These are phyloP conservation scores for Melipona bicolor DNA, from an alignment of 2,888 invertebrate species.

Conservation along the genomic window DNA sequence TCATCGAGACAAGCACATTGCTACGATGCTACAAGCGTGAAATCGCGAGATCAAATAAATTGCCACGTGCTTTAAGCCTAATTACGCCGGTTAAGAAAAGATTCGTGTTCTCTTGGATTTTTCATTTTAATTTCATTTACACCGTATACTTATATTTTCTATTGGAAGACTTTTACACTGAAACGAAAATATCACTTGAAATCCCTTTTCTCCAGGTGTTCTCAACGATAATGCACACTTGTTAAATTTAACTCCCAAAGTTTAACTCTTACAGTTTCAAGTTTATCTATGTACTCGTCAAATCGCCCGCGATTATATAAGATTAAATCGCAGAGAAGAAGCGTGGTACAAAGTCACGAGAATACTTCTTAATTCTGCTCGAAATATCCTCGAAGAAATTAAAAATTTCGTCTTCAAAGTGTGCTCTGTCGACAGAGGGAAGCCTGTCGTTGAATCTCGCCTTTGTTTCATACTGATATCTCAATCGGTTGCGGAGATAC, in stretches of 20 bases:
- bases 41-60: not conserved
- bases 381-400: no score
- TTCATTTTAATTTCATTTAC: not conserved
- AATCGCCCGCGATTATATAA: no score
- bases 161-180: no score
- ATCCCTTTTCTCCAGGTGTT: no score
- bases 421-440: not conserved
- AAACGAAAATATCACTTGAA: no score
- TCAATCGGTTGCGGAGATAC: constrained; percentile 10
- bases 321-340: not conserved
- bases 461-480: constrained; percentile 3
- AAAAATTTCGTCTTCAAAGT: no score
- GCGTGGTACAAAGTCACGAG: not conserved
- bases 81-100: not conserved
- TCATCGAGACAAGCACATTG: not conserved
- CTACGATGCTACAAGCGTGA: no score
- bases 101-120: not conserved
- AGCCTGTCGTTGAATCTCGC: not conserved
- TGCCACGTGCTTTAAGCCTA: not conserved
- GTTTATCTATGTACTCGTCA: no score
- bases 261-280: no score
- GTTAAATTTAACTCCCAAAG: no score
- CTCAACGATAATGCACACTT: no score
- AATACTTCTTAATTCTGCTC: not conserved
- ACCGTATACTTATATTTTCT: no score